Evolutionary conservation across 2,113 vertebrate genomes (phyloP), one percentile per base, ranked within the genome.

Genomic region (Eudyptes chrysolophus): DNA sequence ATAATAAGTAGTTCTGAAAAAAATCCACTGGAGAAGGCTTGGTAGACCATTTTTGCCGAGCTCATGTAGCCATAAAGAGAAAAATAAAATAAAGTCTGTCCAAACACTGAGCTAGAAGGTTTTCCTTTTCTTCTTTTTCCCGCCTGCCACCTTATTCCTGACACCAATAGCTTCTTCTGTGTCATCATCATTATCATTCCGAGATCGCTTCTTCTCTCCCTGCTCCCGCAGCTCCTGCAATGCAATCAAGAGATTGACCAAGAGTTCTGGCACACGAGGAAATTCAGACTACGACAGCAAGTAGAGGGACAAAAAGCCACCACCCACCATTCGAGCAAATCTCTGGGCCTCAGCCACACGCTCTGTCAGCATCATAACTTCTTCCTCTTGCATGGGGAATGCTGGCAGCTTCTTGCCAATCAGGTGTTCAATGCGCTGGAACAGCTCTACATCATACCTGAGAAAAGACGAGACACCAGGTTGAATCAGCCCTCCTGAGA

Each of bases 321-420:
- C 19, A 98, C 98, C 29, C 93, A 99, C 99, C 97, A 99, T 98
- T 25, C 99, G 98, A 83, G 99, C 99, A 95, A 99, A 99, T 49
- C 99, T 98, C 97, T 99, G 99, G 12, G 99, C 99, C 96, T 99
- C 99, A 52, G 98, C 98, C 81, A 99, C 99, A 66, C 99, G 98
- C 94, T 99, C 99, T 66, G 99, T 98, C 96, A 99, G 93, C 99
- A 99, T 99, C 99, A 99, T 99, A 93, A 99, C 99, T 93, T 99
- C 99, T 2, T 99, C 99, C 72, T 99, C 99, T 71, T 99, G 99
- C 4, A 99, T 99, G 11, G 99, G 99, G 88, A 99, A 99, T 10
- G 98, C 99, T 5, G 99, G 99, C 62, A 99, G 98, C 88, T 99
- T 99, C 98, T 99, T 99, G 74, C 99, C 99, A 69, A 99, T 99